Evolutionary conservation across 2,888 invertebrate species (phyloP).

Genomic region (Athalia rosae): DNA sequence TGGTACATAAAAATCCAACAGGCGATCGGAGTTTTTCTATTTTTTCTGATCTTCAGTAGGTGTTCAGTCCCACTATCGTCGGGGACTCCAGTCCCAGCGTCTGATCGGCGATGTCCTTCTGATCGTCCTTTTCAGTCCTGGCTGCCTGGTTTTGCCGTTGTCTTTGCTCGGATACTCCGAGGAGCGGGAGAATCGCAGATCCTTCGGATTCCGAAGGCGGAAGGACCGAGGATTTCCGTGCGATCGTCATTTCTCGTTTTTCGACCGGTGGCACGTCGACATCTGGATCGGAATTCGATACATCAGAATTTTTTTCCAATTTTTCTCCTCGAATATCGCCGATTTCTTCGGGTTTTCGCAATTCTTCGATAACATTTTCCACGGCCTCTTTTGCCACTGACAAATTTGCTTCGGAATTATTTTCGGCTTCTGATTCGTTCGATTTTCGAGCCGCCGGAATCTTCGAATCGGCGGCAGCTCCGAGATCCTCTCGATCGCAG

Average conservation of each 20-base stretch:
- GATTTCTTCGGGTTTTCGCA: too few species aligned
- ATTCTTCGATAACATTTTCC: too few species aligned
- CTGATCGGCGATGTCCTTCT: slow-evolving; percentile 39
- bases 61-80: slow-evolving; percentile 2
- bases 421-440: too few species aligned
- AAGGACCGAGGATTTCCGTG: not conserved
- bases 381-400: too few species aligned
- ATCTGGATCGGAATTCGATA: not conserved
- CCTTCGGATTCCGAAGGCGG: not conserved
- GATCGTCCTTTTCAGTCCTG: slow-evolving; percentile 37
- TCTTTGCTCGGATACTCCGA: slow-evolving; percentile 21
- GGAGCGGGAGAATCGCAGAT: slow-evolving; percentile 18
- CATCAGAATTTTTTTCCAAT: too few species aligned
- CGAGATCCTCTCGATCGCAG: too few species aligned
- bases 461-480: too few species aligned
- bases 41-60: slow-evolving; percentile 15
- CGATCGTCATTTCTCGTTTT: not conserved
- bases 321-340: too few species aligned
- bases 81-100: slow-evolving; percentile 15
- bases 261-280: not conserved
- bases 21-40: not conserved
- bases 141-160: slow-evolving; percentile 27
- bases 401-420: too few species aligned
- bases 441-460: too few species aligned
- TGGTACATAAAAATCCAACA: not conserved